These are phyloP conservation scores for Marmota flaviventris DNA, from an alignment of 2,113 vertebrate species.

Conservation along the genomic window DNA sequence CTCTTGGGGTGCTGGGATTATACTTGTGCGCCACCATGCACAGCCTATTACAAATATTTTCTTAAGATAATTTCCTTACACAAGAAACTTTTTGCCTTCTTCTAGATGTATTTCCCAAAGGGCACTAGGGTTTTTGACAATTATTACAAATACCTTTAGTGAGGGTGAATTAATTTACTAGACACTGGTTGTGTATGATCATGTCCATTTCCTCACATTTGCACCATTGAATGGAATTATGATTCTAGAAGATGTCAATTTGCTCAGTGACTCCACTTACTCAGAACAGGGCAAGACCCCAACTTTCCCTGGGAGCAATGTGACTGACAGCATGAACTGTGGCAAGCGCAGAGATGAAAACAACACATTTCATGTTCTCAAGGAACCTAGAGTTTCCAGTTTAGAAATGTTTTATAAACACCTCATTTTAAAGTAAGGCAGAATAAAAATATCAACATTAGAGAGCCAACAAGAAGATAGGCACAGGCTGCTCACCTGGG, in stretches of 20 bases:
- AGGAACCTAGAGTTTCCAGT: not conserved
- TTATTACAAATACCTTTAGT: not conserved
- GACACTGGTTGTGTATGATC: not conserved
- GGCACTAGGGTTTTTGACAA: not conserved
- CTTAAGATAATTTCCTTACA: slow-evolving; percentile 8
- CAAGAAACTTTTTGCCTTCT: not conserved
- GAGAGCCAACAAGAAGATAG: not conserved
- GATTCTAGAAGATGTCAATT: not conserved
- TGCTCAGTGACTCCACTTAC: not conserved
- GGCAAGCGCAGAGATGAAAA: not conserved
- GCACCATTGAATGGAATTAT: not conserved
- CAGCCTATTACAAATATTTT: not conserved
- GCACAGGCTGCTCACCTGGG: not conserved
- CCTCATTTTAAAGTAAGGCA: slow-evolving; percentile 21
- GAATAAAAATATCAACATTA: not conserved
- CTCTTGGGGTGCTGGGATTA: no score
- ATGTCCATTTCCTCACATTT: not conserved
- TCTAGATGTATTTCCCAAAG: slow-evolving; percentile 2
- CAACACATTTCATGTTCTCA: not conserved
- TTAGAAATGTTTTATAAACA: not conserved
- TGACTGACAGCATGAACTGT: not conserved
- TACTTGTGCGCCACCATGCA: no score
- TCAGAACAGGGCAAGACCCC: not conserved
- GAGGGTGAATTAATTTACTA: not conserved
- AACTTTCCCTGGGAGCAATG: not conserved